phyloP scores from a whole-genome alignment of 2,797 vertebrate genomes.

The Basileuterus tristriatus region DNA sequence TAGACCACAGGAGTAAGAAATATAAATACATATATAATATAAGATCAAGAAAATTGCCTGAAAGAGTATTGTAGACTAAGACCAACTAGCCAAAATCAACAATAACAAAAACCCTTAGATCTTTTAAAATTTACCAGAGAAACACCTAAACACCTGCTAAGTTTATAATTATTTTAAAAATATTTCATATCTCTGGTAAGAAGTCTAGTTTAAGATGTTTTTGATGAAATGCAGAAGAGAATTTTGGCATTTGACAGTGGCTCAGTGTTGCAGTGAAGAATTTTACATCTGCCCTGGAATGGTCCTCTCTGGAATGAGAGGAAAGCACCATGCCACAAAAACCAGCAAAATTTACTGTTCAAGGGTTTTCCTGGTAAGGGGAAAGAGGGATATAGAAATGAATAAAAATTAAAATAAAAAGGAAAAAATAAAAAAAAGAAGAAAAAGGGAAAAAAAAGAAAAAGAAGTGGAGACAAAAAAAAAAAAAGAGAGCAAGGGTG shows the following conservation, averaged over 20 bases:
- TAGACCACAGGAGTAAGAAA: not conserved
- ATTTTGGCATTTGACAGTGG: not conserved
- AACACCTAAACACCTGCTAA: not conserved
- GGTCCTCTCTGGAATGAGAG: not conserved
- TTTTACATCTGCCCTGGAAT: not conserved
- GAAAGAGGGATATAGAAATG: rapidly evolving
- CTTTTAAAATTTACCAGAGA: not conserved
- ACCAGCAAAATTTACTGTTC: not conserved
- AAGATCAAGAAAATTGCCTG: not conserved
- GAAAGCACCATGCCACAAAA: not conserved
- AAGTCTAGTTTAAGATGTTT: not conserved
- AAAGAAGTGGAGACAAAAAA: not conserved
- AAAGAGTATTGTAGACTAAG: not conserved
- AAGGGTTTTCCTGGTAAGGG: not conserved
- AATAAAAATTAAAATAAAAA: not conserved
- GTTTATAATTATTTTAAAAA: not conserved
- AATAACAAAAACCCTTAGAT: rapidly evolving
- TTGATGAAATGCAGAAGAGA: not conserved
- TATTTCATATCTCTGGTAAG: not conserved
- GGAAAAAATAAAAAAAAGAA: rapidly evolving
- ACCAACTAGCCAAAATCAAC: not conserved
- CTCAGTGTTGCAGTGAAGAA: not conserved
- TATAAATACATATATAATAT: too few species aligned
- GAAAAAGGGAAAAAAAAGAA: not conserved
- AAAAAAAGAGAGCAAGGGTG: not conserved